Conservation (phyloP, 2,797 vertebrate genomes). For the Alcedo atthis region DNA sequence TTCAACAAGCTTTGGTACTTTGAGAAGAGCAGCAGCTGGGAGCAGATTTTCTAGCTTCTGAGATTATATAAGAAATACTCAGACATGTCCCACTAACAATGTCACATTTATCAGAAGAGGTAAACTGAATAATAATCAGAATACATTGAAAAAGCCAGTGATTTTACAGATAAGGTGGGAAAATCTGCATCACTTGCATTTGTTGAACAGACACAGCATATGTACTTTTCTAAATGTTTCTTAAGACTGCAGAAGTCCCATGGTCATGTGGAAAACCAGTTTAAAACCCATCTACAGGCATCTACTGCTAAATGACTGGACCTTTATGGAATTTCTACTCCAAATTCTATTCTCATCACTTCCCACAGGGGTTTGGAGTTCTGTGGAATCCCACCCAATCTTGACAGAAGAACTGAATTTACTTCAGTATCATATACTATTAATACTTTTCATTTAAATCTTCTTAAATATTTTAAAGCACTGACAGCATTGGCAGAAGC, state of each 20-base stretch:
- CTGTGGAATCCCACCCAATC: background rate
- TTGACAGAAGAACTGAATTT: background rate
- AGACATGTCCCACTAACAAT: background rate
- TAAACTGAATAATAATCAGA: background rate
- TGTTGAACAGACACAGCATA: background rate
- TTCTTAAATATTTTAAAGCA: constrained; percentile 13
- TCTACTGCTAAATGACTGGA: background rate
- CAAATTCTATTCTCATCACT: background rate
- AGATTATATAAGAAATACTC: background rate
- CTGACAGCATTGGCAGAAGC: background rate
- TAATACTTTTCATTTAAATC: background rate
- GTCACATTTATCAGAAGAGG: background rate
- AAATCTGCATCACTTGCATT: background rate
- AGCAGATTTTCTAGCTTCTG: background rate
- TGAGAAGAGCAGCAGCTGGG: background rate
- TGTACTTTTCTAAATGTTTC: background rate
- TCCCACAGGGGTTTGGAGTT: background rate
- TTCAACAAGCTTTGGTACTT: background rate
- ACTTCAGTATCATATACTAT: background rate
- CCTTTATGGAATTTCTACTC: background rate
- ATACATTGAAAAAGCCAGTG: background rate
- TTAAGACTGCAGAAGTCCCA: background rate
- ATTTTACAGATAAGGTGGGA: background rate
- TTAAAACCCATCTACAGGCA: background rate
- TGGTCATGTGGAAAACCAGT: background rate